Conservation (phyloP, 92 coral and sea anemone species). For the Phenganax stokvisi region DNA sequence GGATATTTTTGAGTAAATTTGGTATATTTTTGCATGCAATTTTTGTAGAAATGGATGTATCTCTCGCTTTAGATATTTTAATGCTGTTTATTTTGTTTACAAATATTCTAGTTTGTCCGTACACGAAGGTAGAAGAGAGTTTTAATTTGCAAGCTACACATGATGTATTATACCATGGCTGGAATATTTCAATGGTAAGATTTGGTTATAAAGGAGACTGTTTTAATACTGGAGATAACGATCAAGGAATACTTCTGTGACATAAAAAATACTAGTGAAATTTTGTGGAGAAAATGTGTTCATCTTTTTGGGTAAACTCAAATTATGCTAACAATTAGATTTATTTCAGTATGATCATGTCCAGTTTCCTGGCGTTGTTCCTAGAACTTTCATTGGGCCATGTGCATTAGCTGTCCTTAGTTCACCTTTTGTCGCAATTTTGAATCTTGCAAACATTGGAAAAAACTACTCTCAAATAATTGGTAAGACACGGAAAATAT, state of each 20-base stretch:
- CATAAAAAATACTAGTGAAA: no score
- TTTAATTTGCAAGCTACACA: conserved; percentile 92
- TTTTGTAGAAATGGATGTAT: conserved; percentile 61
- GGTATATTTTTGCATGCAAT: neutral
- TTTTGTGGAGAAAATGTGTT: no score
- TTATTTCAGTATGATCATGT: conserved; percentile 73
- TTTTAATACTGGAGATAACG: neutral
- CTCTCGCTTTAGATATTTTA: conserved; percentile 45
- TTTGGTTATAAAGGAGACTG: neutral
- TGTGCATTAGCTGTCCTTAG: conserved; percentile 59
- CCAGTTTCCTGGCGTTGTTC: conserved; percentile 95
- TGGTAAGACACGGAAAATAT: conserved; percentile 49
- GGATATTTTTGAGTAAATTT: neutral
- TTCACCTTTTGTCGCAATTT: conserved; percentile 53
- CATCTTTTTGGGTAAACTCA: neutral
- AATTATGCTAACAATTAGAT: neutral
- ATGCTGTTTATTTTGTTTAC: conserved; percentile 43
- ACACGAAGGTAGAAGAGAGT: conserved; percentile 97
- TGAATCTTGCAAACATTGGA: conserved; percentile 37
- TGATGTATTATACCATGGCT: conserved; percentile 73
- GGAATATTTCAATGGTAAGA: conserved; percentile 60
- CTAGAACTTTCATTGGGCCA: conserved; percentile 90
- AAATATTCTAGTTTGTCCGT: conserved; percentile 73
- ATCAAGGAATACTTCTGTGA: no score
- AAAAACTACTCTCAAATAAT: conserved; percentile 64